phyloP scores from a whole-genome alignment of 2,888 invertebrate species.

The Drosophila melanosoma region DNA sequence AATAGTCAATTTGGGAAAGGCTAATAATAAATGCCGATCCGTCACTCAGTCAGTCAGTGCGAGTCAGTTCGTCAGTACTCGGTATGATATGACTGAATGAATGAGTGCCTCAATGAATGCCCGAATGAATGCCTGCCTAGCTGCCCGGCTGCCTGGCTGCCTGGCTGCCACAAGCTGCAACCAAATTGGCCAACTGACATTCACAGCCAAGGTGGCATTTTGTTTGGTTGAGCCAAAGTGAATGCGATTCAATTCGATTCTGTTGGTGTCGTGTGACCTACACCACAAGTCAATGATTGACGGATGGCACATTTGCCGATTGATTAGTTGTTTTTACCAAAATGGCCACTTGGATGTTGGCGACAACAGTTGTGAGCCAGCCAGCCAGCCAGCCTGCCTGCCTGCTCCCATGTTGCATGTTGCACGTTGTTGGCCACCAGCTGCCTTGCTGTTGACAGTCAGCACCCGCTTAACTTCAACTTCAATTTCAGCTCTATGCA shows the following conservation, averaged over 20 bases:
- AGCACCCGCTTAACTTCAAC: conserved; percentile 71
- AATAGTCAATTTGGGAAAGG: conserved; percentile 78
- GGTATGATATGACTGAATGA: conserved; percentile 6
- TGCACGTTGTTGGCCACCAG: conserved; percentile 14
- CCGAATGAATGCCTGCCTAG: not conserved
- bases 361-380: conserved; percentile 32
- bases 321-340: conserved; percentile 81
- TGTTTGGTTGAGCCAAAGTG: conserved; percentile 58
- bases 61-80: conserved; percentile 61
- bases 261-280: conserved; percentile 77
- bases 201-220: conserved; percentile 80
- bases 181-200: conserved; percentile 79
- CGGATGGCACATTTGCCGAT: conserved; percentile 80
- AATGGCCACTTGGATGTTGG: conserved; percentile 65
- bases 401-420: conserved; percentile 8
- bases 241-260: conserved; percentile 70
- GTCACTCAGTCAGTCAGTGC: conserved; percentile 51
- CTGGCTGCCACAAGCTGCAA: not conserved
- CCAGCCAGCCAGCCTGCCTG: conserved; percentile 10
- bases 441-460: conserved; percentile 58
- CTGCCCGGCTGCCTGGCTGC: conserved; percentile 35
- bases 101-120: conserved; percentile 2
- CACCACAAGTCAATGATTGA: conserved; percentile 76
- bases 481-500: conserved; percentile 45
- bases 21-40: conserved; percentile 73